These are phyloP conservation scores for Trypoxylus dichotomus DNA, from an alignment of 1,140 invertebrate species.

Conservation along the genomic window DNA sequence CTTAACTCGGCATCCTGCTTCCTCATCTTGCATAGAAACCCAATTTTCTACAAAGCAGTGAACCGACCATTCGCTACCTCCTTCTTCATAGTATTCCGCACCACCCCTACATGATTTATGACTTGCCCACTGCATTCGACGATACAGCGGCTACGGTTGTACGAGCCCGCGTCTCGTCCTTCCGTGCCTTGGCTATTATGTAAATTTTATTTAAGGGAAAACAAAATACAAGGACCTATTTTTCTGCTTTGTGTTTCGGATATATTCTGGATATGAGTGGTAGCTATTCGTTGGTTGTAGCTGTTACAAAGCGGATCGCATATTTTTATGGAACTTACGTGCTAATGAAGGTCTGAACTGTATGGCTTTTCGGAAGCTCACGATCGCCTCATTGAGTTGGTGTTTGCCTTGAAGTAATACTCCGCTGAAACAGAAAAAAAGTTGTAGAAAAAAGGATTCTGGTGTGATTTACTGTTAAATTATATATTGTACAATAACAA, in stretches of 20 bases:
- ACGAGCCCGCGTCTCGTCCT: neutral
- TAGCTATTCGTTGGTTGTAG: neutral
- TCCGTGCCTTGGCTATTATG: conserved; percentile 7
- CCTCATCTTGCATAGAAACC: neutral
- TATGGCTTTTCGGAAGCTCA: conserved; percentile 90
- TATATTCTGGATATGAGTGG: neutral
- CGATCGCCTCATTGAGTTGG: conserved; percentile 84
- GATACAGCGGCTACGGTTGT: neutral
- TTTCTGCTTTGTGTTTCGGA: conserved; percentile 1
- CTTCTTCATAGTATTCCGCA: neutral
- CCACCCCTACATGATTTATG: conserved; percentile 12
- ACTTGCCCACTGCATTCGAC: neutral
- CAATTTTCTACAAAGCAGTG: neutral
- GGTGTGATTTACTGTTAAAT: no score
- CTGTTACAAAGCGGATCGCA: neutral
- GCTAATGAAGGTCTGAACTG: conserved; percentile 91
- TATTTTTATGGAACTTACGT: conserved; percentile 68
- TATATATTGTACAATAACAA: no score
- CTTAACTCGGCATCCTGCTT: neutral
- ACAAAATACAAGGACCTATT: conserved; percentile 21
- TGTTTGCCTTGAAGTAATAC: conserved; percentile 89
- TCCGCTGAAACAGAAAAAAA: conserved; percentile 73
- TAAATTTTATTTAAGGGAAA: conserved; percentile 21
- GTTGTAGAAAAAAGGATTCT: no score
- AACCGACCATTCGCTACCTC: neutral